Evolutionary conservation across 2,888 invertebrate genomes (phyloP).

Genomic region (Uropetala carovei): DNA sequence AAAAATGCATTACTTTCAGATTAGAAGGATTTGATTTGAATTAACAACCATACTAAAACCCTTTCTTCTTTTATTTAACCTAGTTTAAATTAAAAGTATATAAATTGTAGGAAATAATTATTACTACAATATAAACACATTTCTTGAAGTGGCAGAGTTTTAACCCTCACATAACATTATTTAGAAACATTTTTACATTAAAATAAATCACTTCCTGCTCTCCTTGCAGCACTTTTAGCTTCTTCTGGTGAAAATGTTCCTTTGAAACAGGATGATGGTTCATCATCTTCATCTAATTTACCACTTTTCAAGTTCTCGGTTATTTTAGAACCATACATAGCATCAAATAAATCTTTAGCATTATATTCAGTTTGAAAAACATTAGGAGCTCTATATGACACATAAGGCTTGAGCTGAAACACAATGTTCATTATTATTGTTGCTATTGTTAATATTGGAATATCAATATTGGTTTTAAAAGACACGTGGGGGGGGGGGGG

Average conservation of each 20-base stretch:
- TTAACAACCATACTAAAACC: no score
- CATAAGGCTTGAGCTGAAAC: constrained; percentile 91
- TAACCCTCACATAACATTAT: not conserved
- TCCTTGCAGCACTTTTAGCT: constrained; percentile 83
- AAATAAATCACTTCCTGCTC: constrained; percentile 91
- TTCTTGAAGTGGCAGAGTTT: not conserved
- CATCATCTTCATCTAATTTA: constrained; percentile 83
- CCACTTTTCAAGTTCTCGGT: constrained; percentile 83
- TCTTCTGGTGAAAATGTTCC: constrained; percentile 85
- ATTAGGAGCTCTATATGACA: constrained; percentile 89
- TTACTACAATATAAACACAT: no score
- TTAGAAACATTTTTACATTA: constrained; percentile 43
- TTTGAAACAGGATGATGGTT: constrained; percentile 81
- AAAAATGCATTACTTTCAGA: no score
- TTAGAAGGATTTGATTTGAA: no score
- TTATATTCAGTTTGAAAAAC: constrained; percentile 90
- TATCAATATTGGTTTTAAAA: not conserved
- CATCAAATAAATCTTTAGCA: constrained; percentile 87
- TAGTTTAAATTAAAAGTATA: no score
- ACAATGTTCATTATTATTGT: constrained; percentile 65
- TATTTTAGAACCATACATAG: constrained; percentile 88
- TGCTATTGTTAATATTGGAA: not conserved
- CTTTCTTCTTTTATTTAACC: no score
- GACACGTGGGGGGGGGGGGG: not conserved
- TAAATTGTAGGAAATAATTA: no score